Percentiles rank a stretch among this genome's conserved stretches.
Evolutionary conservation across 2,888 invertebrate species (phyloP).

Genomic region (Apocheima hispidaria): DNA sequence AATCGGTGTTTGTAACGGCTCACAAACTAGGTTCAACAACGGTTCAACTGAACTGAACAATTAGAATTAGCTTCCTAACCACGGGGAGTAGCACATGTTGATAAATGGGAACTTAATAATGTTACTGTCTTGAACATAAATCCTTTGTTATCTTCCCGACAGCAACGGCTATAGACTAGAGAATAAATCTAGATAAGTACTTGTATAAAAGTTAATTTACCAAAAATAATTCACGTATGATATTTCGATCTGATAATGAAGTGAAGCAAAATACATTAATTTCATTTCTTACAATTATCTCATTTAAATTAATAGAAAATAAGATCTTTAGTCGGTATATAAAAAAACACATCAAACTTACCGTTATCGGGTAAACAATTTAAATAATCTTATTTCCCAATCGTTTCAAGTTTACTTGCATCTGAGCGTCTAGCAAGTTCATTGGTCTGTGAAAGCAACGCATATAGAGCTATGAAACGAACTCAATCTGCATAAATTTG

Average conservation of each 20-base stretch:
- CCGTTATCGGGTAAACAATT: neutral
- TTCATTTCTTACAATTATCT: no score
- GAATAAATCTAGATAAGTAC: neutral
- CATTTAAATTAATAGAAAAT: no score
- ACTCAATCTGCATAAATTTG: constrained; percentile 79
- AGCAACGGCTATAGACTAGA: constrained; percentile 35
- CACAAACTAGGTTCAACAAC: constrained; percentile 11
- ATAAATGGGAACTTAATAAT: constrained; percentile 33
- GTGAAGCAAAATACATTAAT: no score
- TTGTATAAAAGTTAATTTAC: no score
- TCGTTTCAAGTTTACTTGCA: neutral
- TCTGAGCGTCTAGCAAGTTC: constrained; percentile 12
- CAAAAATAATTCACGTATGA: no score
- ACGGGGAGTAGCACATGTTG: constrained; percentile 32
- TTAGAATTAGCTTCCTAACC: constrained; percentile 43
- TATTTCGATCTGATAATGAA: no score
- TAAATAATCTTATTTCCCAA: neutral
- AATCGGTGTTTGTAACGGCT: constrained; percentile 7
- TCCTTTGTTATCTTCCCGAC: constrained; percentile 65
- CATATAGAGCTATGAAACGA: constrained; percentile 68
- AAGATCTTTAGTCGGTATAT: no score
- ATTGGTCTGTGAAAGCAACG: constrained; percentile 49
- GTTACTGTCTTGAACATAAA: constrained; percentile 70
- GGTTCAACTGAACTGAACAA: constrained; percentile 12
- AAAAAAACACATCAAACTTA: no score